Base-by-base conservation (phyloP, 1,140 invertebrate species). In the Rhagoletis pomonella region DNA sequence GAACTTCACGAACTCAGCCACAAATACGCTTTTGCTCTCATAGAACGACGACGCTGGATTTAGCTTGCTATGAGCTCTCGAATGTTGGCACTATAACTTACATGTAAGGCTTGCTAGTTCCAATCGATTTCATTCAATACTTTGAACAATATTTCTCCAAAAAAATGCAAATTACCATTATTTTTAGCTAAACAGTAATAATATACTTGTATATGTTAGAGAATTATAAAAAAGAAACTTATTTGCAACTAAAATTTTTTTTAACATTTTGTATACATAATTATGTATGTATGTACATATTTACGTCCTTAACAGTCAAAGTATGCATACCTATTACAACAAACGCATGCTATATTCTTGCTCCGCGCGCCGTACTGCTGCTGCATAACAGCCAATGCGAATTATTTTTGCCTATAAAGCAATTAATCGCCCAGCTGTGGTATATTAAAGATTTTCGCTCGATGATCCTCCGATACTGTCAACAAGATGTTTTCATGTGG, bases 391-490 rank as follows among this genome's bases (percentile, higher is more conserved):
- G 58, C 29, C 9, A 77, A 29, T 14, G 6, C 69, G 3, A 7
- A 0, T 59, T 58, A 62, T 29, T 29, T 29, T 29, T 29, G 29
- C 7, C 65, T 60, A 58, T 9, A 19, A 0, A 60, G 14, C 44
- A 29, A n/a, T 65, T 85, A 87, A 69, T 87, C 88, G 29, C 62
- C 86, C 55, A 88, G 55, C 62, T 84, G 60, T 55, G 86, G 86
- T 19, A 88, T 14, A 87, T 85, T 88, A 47, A 96, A 97, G 93
- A 97, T 95, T 91, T 96, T 96, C 4, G 96, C 96, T 44, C 96
- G 96, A 4, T 94, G 93, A 92, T 97, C 97, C 90, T 97, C 96
- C 6, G 96, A 97, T 64, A 95, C 95, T 19, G 96, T 96, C 17
- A 97, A 89, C 77, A 96, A 90, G n/a, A 94, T 93, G 89, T 94